Evolutionary conservation across 2,113 vertebrate species (phyloP).

Genomic region (Hypocryptadius cinnamomeus): DNA sequence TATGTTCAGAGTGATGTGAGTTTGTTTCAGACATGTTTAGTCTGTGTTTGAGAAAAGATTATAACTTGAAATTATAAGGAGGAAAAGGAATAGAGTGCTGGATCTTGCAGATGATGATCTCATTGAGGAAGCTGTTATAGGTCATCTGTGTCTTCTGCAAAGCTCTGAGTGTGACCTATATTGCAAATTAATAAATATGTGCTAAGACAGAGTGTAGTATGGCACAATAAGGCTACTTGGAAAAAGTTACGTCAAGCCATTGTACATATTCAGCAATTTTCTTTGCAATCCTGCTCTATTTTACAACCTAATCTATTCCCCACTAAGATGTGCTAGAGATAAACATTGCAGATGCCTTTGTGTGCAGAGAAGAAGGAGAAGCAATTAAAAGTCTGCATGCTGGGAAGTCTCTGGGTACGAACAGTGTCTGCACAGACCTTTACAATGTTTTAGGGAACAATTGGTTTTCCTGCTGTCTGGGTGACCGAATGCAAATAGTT

Average conservation of each 20-base stretch:
- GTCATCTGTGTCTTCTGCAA: not conserved
- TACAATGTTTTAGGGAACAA: not conserved
- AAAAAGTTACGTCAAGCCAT: not conserved
- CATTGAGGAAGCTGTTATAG: not conserved
- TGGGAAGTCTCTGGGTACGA: not conserved
- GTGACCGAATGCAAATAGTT: not conserved
- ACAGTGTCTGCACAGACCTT: not conserved
- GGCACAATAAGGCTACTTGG: not conserved
- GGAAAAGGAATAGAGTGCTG: not conserved
- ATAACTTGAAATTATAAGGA: not conserved
- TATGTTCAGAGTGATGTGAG: not conserved
- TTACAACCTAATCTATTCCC: not conserved
- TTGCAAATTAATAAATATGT: not conserved
- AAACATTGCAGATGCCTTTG: not conserved
- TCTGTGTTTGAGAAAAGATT: not conserved
- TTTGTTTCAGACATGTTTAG: not conserved
- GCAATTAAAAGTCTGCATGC: constrained; percentile 18
- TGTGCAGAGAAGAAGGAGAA: not conserved
- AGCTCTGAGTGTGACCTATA: not conserved
- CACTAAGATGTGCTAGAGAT: not conserved
- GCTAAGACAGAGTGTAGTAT: not conserved
- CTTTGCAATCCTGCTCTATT: not conserved
- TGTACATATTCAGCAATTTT: not conserved
- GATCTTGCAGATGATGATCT: not conserved
- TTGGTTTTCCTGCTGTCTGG: not conserved